Evolutionary conservation across 2,797 vertebrate species (phyloP).

Genomic region (Peromyscus melanophrys): DNA sequence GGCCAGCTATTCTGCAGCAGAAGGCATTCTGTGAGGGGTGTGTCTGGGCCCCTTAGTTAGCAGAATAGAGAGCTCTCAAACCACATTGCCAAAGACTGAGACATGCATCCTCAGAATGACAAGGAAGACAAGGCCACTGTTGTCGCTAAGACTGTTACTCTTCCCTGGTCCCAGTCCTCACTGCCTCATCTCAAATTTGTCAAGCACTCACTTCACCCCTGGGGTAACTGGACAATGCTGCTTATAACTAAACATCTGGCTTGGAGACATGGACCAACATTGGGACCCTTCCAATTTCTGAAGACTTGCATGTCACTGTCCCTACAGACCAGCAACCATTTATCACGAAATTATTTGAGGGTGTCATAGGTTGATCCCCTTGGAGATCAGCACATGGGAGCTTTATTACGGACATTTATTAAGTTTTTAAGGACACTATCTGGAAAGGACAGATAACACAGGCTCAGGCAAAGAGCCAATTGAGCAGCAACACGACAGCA

Average conservation of each 20-base stretch:
- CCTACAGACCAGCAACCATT: not conserved
- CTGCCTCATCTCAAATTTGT: not conserved
- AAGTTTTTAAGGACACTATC: not conserved
- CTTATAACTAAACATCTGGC: not conserved
- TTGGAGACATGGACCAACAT: accelerated
- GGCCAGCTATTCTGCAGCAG: not conserved
- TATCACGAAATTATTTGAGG: not conserved
- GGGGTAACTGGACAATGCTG: not conserved
- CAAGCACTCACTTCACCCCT: not conserved
- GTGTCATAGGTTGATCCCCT: accelerated
- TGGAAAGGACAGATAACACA: not conserved
- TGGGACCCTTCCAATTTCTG: not conserved
- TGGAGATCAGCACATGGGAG: accelerated
- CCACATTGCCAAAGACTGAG: not conserved
- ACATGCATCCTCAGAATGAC: not conserved
- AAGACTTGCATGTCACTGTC: not conserved
- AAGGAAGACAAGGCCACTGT: not conserved
- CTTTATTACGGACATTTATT: not conserved
- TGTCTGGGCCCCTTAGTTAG: not conserved
- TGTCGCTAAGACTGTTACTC: accelerated
- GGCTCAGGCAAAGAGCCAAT: not conserved
- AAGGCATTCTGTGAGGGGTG: not conserved
- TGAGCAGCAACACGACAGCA: not conserved
- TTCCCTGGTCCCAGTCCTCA: not conserved
- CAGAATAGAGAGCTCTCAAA: not conserved